Percentiles rank a stretch among this genome's conserved stretches.
phyloP scores from a whole-genome alignment of 1,140 invertebrate species.

The Luehdorfia chinensis region DNA sequence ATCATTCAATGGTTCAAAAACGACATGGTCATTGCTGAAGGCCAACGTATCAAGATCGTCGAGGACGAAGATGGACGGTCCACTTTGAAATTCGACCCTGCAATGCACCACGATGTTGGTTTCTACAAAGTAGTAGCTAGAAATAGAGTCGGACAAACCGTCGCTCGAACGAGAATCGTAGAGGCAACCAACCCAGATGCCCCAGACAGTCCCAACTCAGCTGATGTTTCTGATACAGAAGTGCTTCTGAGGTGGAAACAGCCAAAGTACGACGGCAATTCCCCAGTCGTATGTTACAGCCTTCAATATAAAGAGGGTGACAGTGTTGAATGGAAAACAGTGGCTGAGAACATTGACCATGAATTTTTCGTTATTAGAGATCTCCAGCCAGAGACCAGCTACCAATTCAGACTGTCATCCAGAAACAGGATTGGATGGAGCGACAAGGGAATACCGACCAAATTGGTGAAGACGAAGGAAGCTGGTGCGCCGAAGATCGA shows the following conservation, averaged over 20 bases:
- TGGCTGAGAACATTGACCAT: slow-evolving; percentile 93
- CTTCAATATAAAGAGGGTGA: slow-evolving; percentile 88
- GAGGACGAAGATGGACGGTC: slow-evolving; percentile 88
- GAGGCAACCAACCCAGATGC: slow-evolving; percentile 85
- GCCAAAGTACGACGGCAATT: slow-evolving; percentile 90
- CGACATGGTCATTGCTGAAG: slow-evolving; percentile 90
- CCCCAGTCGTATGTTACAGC: slow-evolving; percentile 89
- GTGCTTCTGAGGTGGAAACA: slow-evolving; percentile 93
- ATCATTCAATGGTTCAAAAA: slow-evolving; percentile 98
- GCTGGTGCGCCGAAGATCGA: slow-evolving; percentile 83
- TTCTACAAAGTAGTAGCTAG: slow-evolving; percentile 97
- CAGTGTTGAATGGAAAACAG: slow-evolving; percentile 90
- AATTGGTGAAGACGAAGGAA: slow-evolving; percentile 82
- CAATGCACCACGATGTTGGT: slow-evolving; percentile 89
- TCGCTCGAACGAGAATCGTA: slow-evolving; percentile 85
- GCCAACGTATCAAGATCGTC: slow-evolving; percentile 85
- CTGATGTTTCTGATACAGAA: slow-evolving; percentile 90
- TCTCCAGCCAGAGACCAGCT: slow-evolving; percentile 86
- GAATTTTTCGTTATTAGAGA: slow-evolving; percentile 93
- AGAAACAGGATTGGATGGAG: slow-evolving; percentile 97
- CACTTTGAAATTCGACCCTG: slow-evolving; percentile 86
- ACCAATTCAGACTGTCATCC: slow-evolving; percentile 93
- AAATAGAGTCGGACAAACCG: slow-evolving; percentile 89
- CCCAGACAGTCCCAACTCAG: slow-evolving; percentile 92
- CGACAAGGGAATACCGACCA: slow-evolving; percentile 86